Evolutionary conservation across 2,797 vertebrate species (phyloP).

Genomic region (Chanos chanos): DNA sequence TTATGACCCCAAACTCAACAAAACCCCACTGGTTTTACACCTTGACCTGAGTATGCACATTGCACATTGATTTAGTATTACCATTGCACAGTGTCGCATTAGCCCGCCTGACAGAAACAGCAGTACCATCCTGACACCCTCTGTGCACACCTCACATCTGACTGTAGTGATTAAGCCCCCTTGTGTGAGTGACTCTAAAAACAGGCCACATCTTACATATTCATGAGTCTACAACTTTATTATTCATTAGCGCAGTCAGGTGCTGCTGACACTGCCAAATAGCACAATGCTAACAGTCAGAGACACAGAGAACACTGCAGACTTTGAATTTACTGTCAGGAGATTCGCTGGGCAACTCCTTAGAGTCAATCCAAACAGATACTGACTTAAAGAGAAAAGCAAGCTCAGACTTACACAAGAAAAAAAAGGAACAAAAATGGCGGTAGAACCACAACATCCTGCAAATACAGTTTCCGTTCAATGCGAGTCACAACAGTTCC

Average conservation of each 20-base stretch:
- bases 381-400: not conserved
- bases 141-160: not conserved
- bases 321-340: no score
- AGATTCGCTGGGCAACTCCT: not conserved
- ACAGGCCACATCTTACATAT: slow-evolving; percentile 37
- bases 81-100: no score
- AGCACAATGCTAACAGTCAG: not conserved
- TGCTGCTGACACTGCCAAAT: slow-evolving; percentile 24
- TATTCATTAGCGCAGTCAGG: slow-evolving; percentile 17
- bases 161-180: not conserved
- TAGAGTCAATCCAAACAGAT: not conserved
- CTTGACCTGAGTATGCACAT: no score
- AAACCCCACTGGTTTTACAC: no score
- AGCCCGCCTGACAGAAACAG: no score
- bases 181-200: slow-evolving; percentile 25
- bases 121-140: no score
- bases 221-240: slow-evolving; percentile 23
- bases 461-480: no score
- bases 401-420: no score
- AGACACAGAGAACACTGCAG: no score
- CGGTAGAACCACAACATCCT: not conserved
- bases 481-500: no score
- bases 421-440: not conserved
- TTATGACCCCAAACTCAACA: no score
- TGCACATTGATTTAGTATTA: no score